Evolutionary conservation across 2,888 invertebrate genomes (phyloP), one percentile per base, ranked within the genome.

Genomic region (Conistra vaccinii): DNA sequence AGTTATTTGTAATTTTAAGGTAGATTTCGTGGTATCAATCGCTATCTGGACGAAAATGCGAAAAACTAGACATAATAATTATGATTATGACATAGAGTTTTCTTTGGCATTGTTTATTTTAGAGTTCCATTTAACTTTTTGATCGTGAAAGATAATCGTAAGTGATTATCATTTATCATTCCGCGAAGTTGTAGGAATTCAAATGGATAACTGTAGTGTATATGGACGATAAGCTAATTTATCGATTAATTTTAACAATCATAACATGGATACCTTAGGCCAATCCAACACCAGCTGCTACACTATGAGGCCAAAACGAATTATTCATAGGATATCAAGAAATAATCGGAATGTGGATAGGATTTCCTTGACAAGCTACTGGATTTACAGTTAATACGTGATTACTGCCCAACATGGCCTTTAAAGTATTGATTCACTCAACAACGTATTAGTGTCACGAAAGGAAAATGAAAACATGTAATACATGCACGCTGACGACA

Each of bases 381-480:
- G 73, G 85, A 84, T 83, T 83, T 73, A 70, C 81, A 61, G 62
- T 65, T 80, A 84, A 83, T 80, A 81, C 81, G 69, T 84, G 81
- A 84, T 84, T 84, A 74, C 84, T 74, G 29, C 29, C 63, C 79
- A 67, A 63, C 69, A 67, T 29, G 82, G 57, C 83, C 81, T 83
- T 84, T 76, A 76, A 73, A 84, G 57, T 83, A 84, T 84, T 57
- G 83, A 83, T 81, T 81, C 63, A 66, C 72, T 61, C 51, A 60
- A 58, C 62, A 61, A 79, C 75, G 67, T 68, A 80, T 80, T 68
- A 68, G 73, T 81, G 67, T 76, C 85, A 76, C 69, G 73, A 73
- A 76, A 76, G 83, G 69, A 80, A 84, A 80, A 80, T 82, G 55
- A 51, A 63, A 72, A 72, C 80, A 51, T 67, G 32, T 68, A 51